These are phyloP conservation scores for Podiceps cristatus DNA, from an alignment of 2,113 vertebrate species.

Conservation along the genomic window DNA sequence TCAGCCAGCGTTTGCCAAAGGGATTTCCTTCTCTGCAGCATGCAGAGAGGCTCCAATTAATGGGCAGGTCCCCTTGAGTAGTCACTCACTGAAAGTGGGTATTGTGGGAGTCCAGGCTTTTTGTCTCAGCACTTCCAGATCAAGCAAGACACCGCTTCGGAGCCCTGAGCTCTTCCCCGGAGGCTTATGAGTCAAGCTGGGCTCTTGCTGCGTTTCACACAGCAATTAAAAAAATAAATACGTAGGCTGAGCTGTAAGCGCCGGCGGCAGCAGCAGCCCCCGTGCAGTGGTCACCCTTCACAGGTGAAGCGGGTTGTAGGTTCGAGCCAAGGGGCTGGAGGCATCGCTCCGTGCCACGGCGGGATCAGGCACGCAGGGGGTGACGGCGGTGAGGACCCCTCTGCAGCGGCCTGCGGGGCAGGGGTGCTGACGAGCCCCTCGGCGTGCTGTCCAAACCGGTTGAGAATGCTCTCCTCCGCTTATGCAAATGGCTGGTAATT, in stretches of 20 bases:
- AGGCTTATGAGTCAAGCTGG: neutral
- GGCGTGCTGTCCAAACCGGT: neutral
- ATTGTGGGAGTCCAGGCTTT: neutral
- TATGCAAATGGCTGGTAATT: neutral
- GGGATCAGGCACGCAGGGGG: neutral
- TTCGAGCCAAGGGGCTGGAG: neutral
- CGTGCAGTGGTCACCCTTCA: rapidly evolving
- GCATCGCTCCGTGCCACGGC: rapidly evolving
- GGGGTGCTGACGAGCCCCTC: neutral
- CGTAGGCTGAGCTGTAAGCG: neutral
- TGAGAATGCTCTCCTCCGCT: neutral
- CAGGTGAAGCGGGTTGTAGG: neutral
- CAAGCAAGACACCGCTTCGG: neutral
- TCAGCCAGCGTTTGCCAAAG: neutral
- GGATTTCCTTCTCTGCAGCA: neutral
- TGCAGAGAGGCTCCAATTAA: neutral
- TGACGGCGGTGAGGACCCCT: neutral
- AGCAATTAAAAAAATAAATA: neutral
- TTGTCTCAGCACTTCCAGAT: neutral
- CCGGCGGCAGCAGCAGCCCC: neutral
- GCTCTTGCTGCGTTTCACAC: neutral
- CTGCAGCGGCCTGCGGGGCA: neutral
- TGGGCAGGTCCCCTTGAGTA: neutral
- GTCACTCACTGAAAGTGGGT: neutral
- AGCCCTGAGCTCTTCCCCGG: neutral